phyloP scores from a whole-genome alignment of 2,113 vertebrate species.

The Paramisgurnus dabryanus region DNA sequence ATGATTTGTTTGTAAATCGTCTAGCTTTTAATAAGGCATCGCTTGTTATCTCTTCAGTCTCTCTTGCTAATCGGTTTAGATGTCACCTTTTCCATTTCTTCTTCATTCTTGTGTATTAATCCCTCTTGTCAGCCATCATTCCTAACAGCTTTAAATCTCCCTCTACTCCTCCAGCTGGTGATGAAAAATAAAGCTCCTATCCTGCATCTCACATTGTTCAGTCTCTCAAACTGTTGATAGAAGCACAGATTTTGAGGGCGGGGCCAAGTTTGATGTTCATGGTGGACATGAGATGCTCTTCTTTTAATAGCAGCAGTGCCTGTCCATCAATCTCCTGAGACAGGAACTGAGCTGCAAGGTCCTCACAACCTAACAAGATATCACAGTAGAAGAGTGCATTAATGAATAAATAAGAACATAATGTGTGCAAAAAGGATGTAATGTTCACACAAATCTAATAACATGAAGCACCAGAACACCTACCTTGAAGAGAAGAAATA shows the following conservation, averaged over 20 bases:
- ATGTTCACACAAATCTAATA: too few species aligned
- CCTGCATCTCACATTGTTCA: conserved; percentile 62
- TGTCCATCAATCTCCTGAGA: conserved; percentile 98
- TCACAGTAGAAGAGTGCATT: background rate
- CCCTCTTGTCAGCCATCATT: background rate
- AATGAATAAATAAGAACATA: too few species aligned
- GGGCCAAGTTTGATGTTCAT: conserved; percentile 99
- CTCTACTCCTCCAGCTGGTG: conserved; percentile 15
- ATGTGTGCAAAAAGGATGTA: too few species aligned
- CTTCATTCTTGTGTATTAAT: background rate
- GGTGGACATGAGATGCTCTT: conserved; percentile 97
- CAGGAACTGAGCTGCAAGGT: conserved; percentile 91
- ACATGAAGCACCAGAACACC: conserved; percentile 22
- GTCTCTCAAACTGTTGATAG: conserved; percentile 95
- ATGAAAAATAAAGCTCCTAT: conserved; percentile 17
- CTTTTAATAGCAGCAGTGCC: conserved; percentile 91
- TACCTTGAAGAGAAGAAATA: conserved; percentile 94
- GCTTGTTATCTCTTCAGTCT: background rate
- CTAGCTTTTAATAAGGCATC: conserved; percentile 24
- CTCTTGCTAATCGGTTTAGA: background rate
- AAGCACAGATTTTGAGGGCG: conserved; percentile 98
- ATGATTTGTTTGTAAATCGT: background rate
- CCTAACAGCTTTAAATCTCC: background rate
- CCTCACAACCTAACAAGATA: conserved; percentile 87
- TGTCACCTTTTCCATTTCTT: background rate